Conservation (phyloP, 1,140 invertebrate species). For the Drosophila kohkoa region DNA sequence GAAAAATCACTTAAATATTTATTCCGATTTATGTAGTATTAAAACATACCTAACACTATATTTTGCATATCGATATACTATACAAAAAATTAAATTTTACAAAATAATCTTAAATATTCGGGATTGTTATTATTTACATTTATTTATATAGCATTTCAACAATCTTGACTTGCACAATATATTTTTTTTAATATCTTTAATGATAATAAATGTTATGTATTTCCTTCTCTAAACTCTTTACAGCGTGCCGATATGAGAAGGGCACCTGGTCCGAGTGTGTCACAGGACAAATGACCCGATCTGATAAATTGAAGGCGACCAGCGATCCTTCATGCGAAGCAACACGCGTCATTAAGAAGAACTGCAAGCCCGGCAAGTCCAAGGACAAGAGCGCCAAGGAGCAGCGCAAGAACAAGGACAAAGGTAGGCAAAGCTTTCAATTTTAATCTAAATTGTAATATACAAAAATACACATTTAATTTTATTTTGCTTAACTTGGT, state of each 20-base stretch:
- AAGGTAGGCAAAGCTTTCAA: conserved; percentile 61
- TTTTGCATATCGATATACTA: no score
- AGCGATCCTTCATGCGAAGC: conserved; percentile 90
- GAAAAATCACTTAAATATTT: no score
- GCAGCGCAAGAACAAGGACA: conserved; percentile 84
- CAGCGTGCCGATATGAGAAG: conserved; percentile 92
- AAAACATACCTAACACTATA: no score
- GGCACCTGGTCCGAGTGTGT: conserved; percentile 94
- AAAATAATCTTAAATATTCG: no score
- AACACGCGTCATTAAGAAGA: conserved; percentile 89
- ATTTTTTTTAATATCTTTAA: no score
- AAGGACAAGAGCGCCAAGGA: conserved; percentile 84
- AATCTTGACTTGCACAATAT: no score
- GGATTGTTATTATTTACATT: no score
- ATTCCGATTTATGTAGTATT: no score
- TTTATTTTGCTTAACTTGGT: background rate
- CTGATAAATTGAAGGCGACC: conserved; percentile 89
- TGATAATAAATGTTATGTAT: conserved; percentile 3
- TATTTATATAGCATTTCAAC: no score
- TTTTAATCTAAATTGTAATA: no score
- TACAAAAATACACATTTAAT: background rate
- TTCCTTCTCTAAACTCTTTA: background rate
- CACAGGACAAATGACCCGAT: conserved; percentile 88
- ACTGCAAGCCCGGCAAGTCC: conserved; percentile 88
- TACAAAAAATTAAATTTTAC: no score